phyloP scores from a whole-genome alignment of 2,113 vertebrate species.

The Daphoenositta chrysoptera region DNA sequence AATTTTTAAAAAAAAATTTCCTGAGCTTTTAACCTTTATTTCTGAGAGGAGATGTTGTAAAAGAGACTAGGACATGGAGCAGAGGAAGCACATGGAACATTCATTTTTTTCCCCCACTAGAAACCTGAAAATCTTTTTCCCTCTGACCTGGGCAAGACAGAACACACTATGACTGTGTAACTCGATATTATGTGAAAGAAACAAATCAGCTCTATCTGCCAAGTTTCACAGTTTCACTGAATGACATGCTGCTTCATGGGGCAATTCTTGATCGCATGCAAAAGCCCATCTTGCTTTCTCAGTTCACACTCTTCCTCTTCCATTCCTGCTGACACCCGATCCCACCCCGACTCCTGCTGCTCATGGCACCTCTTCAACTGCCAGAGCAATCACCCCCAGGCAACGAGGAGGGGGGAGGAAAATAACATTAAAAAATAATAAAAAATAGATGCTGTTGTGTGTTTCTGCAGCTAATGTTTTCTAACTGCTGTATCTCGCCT shows the following conservation, averaged over 20 bases:
- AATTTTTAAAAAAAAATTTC: constrained; percentile 24
- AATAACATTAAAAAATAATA: neutral
- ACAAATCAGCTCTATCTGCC: neutral
- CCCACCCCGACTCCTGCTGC: neutral
- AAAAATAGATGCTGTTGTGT: neutral
- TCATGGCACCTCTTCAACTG: constrained; percentile 10
- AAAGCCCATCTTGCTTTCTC: neutral
- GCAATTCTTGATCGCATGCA: neutral
- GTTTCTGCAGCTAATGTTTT: neutral
- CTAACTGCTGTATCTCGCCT: neutral
- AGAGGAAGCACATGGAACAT: neutral
- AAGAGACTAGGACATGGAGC: neutral
- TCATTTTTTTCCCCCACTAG: neutral
- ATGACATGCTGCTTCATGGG: neutral
- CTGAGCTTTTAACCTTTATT: constrained; percentile 23
- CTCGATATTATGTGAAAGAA: constrained; percentile 13
- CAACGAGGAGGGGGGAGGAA: neutral
- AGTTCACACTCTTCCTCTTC: neutral
- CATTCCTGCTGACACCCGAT: neutral
- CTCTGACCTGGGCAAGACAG: neutral
- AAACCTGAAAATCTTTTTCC: neutral
- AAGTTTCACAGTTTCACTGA: constrained; percentile 13
- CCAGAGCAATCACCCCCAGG: neutral
- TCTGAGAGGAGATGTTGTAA: neutral
- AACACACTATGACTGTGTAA: constrained; percentile 24